Percentiles rank a stretch among this genome's conserved stretches.
Evolutionary conservation across 2,113 vertebrate species (phyloP).

Genomic region (Engraulis encrasicolus): DNA sequence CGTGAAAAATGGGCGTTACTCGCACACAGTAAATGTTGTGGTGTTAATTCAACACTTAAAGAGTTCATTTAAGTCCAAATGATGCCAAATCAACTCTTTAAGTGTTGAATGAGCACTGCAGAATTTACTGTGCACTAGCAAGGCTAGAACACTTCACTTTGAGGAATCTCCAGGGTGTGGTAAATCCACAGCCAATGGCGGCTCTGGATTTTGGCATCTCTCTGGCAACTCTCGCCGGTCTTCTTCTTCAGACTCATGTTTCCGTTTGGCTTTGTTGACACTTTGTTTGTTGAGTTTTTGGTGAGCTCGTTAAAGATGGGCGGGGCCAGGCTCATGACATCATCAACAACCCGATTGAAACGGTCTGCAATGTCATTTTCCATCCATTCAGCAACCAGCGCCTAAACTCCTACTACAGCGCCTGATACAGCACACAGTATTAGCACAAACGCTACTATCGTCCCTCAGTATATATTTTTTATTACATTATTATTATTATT

Average conservation of each 20-base stretch:
- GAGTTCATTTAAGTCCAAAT: too few species aligned
- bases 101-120: too few species aligned
- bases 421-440: background rate
- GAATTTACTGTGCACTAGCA: too few species aligned
- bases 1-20: too few species aligned
- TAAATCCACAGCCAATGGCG: slow-evolving; percentile 64
- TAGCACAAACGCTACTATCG: background rate
- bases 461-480: background rate
- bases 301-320: slow-evolving; percentile 45
- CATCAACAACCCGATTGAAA: slow-evolving; percentile 69
- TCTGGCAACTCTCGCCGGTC: slow-evolving; percentile 52
- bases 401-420: background rate
- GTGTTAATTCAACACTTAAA: too few species aligned
- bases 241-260: slow-evolving; percentile 46
- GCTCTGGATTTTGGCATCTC: slow-evolving; percentile 71
- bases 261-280: slow-evolving; percentile 52
- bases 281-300: slow-evolving; percentile 32
- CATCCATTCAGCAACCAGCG: slow-evolving; percentile 40
- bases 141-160: too few species aligned
- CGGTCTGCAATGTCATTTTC: slow-evolving; percentile 77
- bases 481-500: too few species aligned
- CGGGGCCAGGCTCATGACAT: slow-evolving; percentile 46
- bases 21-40: too few species aligned
- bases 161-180: too few species aligned
- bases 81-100: too few species aligned